Percentiles rank a stretch among this genome's conserved stretches.
phyloP scores from a whole-genome alignment of 2,888 invertebrate genomes.

The Hypomecis punctinalis region DNA sequence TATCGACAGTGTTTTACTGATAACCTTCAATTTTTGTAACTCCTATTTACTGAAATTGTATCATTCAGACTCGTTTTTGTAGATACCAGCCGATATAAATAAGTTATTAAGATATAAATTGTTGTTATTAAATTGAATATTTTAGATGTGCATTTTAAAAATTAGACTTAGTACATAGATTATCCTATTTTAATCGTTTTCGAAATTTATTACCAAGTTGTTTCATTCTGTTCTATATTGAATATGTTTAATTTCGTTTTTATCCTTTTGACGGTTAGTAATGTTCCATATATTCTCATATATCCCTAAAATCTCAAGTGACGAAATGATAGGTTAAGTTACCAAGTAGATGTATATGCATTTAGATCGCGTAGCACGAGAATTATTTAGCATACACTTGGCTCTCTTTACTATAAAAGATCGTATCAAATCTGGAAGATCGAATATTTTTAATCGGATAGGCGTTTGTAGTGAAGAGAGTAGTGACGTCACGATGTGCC shows the following conservation, averaged over 20 bases:
- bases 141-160: constrained; percentile 73
- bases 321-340: constrained; percentile 66
- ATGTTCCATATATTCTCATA: constrained; percentile 37
- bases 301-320: constrained; percentile 60
- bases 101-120: constrained; percentile 55
- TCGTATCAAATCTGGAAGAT: not conserved
- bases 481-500: constrained; percentile 75
- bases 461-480: constrained; percentile 33
- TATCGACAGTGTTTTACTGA: constrained; percentile 67
- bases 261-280: constrained; percentile 15
- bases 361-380: constrained; percentile 72
- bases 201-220: constrained; percentile 52
- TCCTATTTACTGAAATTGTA: constrained; percentile 55
- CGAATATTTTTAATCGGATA: constrained; percentile 4
- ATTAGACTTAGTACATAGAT: constrained; percentile 22
- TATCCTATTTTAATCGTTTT: constrained; percentile 50
- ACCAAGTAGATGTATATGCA: constrained; percentile 74
- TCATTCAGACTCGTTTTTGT: constrained; percentile 60
- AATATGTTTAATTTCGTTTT: constrained; percentile 47
- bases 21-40: constrained; percentile 61
- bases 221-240: constrained; percentile 57
- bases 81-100: constrained; percentile 64
- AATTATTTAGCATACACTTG: constrained; percentile 45
- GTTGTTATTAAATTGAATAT: constrained; percentile 76
- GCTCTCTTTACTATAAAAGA: constrained; percentile 27